These are phyloP conservation scores for Odontocolon sp. DNA, from an alignment of 2,888 invertebrate species.

Conservation along the genomic window DNA sequence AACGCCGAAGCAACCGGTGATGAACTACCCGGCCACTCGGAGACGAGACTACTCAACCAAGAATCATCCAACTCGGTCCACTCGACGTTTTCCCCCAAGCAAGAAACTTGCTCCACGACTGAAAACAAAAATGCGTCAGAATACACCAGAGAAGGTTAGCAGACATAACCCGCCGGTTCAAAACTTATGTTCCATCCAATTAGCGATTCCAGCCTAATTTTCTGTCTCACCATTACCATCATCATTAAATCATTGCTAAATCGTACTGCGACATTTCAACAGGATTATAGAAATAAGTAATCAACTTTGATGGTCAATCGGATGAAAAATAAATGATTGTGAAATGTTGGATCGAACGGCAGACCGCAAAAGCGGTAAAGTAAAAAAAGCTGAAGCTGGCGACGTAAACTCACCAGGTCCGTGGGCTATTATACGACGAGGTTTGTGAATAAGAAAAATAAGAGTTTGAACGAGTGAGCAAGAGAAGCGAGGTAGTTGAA, in stretches of 20 bases:
- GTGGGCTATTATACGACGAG: slow-evolving; percentile 70
- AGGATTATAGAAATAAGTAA: no score
- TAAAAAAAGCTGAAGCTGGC: slow-evolving; percentile 53
- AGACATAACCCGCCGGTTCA: not conserved
- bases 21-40: slow-evolving; percentile 65
- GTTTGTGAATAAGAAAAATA: slow-evolving; percentile 33
- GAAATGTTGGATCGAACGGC: no score
- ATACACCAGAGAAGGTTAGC: not conserved
- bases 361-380: no score
- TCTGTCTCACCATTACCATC: slow-evolving; percentile 10
- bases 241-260: slow-evolving; percentile 7
- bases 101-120: no score
- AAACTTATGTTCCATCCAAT: slow-evolving; percentile 62
- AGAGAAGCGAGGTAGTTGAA: slow-evolving; percentile 32
- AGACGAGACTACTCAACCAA: slow-evolving; percentile 6
- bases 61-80: slow-evolving; percentile 7
- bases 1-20: slow-evolving; percentile 72
- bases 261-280: no score
- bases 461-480: slow-evolving; percentile 22
- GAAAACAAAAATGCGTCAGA: slow-evolving; percentile 1
- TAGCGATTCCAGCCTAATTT: slow-evolving; percentile 62
- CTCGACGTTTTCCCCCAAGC: slow-evolving; percentile 5
- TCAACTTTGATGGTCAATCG: no score
- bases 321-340: no score
- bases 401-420: slow-evolving; percentile 57